A percentile compares a stretch with the other conserved stretches of the same genome.
phyloP scores from a whole-genome alignment of 2,797 vertebrate genomes.

The Gallinago stenura region DNA sequence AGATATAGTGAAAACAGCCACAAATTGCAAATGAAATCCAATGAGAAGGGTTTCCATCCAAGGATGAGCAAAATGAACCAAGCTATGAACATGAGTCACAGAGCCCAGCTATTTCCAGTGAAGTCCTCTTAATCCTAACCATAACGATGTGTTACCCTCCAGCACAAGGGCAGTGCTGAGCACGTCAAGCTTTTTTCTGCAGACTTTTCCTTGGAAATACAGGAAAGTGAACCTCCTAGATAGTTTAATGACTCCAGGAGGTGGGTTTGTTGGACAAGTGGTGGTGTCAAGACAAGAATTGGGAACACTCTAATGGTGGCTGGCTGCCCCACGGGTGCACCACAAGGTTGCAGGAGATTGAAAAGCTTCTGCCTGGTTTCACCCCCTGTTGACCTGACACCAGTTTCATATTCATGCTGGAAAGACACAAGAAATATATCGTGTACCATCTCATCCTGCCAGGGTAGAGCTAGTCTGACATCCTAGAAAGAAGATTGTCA shows the following conservation, averaged over 20 bases:
- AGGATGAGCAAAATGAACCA: neutral
- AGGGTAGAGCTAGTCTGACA: neutral
- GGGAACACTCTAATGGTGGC: neutral
- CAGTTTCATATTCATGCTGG: neutral
- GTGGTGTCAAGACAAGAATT: neutral
- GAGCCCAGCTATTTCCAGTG: neutral
- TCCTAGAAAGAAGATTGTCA: neutral
- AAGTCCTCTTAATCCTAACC: conserved; percentile 1
- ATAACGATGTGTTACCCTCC: neutral
- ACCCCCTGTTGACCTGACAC: neutral
- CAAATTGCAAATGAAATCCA: conserved; percentile 6
- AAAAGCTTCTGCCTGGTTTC: neutral
- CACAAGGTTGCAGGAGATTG: neutral
- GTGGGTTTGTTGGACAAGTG: neutral
- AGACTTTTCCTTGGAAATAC: neutral
- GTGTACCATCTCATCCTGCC: neutral
- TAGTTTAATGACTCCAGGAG: neutral
- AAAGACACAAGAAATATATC: neutral
- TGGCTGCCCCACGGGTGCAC: accelerated
- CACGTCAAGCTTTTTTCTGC: neutral
- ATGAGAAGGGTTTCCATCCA: neutral
- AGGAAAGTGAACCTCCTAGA: neutral
- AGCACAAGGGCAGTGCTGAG: neutral
- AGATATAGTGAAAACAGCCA: neutral
- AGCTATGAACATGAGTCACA: neutral